Evolutionary conservation across 2,113 vertebrate species (phyloP).

Genomic region (Capreolus pygargus): DNA sequence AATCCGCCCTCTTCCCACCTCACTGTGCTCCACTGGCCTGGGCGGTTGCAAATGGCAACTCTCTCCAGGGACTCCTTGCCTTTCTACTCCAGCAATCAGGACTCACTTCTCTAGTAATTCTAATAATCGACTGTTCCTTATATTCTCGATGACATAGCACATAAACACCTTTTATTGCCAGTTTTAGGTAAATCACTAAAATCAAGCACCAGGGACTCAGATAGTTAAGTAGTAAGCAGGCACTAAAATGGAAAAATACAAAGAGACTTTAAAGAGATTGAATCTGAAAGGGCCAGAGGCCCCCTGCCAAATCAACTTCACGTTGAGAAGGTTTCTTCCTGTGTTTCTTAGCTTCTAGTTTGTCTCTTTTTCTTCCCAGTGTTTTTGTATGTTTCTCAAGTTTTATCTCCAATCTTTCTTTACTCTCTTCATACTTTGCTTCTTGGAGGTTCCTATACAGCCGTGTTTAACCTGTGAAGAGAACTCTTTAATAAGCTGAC

Average conservation of each 20-base stretch:
- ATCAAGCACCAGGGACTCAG: slow-evolving; percentile 22
- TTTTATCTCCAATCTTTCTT: background rate
- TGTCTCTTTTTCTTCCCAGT: background rate
- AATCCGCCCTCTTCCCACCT: background rate
- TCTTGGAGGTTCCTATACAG: background rate
- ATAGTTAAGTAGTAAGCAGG: background rate
- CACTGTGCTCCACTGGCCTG: background rate
- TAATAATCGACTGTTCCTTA: background rate
- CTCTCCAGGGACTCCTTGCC: background rate
- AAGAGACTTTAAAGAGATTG: slow-evolving; percentile 13
- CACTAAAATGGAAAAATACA: slow-evolving; percentile 35
- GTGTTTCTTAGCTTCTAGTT: background rate
- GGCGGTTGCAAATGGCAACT: background rate
- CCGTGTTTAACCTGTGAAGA: background rate
- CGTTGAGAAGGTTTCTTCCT: background rate
- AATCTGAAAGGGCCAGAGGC: slow-evolving; percentile 26
- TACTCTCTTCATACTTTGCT: background rate
- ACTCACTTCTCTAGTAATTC: slow-evolving; percentile 26
- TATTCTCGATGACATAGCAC: background rate
- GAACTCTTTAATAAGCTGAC: background rate
- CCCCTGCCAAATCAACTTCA: slow-evolving; percentile 43
- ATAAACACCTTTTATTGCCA: slow-evolving; percentile 44
- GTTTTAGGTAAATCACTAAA: slow-evolving; percentile 52
- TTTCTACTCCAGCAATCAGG: slow-evolving; percentile 11
- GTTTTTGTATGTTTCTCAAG: slow-evolving; percentile 21